Evolutionary conservation across 2,797 vertebrate species (phyloP), one percentile per base, ranked within the genome.

Genomic region (Melanotaenia nigrans): DNA sequence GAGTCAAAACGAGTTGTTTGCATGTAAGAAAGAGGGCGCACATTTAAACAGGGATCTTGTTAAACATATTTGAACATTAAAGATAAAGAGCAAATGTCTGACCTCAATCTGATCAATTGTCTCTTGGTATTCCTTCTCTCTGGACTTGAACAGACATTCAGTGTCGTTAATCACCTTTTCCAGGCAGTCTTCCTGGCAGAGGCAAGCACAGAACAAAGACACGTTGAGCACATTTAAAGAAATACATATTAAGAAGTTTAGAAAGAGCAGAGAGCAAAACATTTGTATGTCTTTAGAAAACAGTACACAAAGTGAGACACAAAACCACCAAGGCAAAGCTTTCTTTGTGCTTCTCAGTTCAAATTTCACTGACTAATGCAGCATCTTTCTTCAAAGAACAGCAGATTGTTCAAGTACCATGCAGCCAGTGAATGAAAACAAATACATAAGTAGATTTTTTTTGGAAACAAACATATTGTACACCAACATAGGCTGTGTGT

Each of bases 101-200:
- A 99, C 98, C 96, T 99, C 97, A 76, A 99, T 99, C 91, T 99
- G 97, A 94, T 93, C 97, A 36, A 99, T 99, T 65, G 98, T 99
- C 91, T 98, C 96, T 83, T 99, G 98, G 89, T 99, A 99, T 75
- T 99, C 98, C 84, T 97, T 98, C 94, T 99, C 98, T 40, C 98
- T 88, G 82, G 95, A 96, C 85, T 98, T 98, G 93, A 99, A 99
- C 72, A 99, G 92, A 0, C 96, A 99, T 77, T 99, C 98, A 0
- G 98, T 99, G 83, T 99, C 98, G 66, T 96, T 97, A 83, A 99
- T 99, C 89, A 99, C 97, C 82, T 99, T 96, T 87, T 99, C 97
- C 90, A 99, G 92, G 83, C 96, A 97, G 86, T 99, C 97, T 0
- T 99, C 98, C 89, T 96, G 95, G 68, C 94, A 87, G 65, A 79